Evolutionary conservation across 23 tunicate genomes (phyloP).

Genomic region (Phallusia fumigata): DNA sequence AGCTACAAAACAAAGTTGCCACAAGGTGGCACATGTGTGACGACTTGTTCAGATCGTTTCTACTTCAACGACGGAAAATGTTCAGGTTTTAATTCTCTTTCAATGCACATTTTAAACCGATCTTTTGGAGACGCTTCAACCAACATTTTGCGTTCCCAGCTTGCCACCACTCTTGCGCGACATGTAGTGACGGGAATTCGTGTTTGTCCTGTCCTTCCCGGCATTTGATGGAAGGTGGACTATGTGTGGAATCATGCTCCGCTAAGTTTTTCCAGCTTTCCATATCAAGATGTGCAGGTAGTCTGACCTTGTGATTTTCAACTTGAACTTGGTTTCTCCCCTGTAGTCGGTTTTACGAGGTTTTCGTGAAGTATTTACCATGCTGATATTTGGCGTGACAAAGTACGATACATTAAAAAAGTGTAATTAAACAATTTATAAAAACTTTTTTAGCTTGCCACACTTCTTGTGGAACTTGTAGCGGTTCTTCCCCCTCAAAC

Average conservation of each 20-base stretch:
- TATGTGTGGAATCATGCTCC: conserved; percentile 56
- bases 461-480: conserved; percentile 55
- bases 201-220: conserved; percentile 56
- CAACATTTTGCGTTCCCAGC: conserved; percentile 32
- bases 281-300: conserved; percentile 53
- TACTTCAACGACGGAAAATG: conserved; percentile 45
- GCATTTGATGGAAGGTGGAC: conserved; percentile 34
- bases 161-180: conserved; percentile 65
- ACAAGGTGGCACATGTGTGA: conserved; percentile 72
- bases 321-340: no score
- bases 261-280: conserved; percentile 33
- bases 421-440: no score
- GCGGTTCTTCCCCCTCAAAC: conserved; percentile 31
- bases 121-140: background rate
- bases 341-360: no score
- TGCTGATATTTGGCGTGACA: no score
- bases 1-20: conserved; percentile 46
- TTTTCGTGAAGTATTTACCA: no score
- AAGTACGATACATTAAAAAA: no score
- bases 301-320: background rate
- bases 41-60: conserved; percentile 49
- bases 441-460: conserved; percentile 56
- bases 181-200: conserved; percentile 29
- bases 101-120: no score
- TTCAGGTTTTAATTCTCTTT: conserved; percentile 23